phyloP scores from a whole-genome alignment of 2,888 invertebrate species.

The Ochropacha duplaris region DNA sequence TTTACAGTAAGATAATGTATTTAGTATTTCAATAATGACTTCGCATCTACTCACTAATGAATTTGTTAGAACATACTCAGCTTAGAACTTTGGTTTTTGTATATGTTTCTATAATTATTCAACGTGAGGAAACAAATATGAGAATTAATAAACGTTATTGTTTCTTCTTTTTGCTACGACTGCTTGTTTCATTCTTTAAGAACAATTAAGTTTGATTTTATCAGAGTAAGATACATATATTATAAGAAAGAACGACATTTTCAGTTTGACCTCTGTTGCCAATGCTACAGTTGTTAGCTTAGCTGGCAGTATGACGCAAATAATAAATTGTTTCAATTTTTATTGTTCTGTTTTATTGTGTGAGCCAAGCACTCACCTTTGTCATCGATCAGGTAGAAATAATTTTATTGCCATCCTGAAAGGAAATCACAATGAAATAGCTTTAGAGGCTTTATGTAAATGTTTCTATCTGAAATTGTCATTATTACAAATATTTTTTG shows the following conservation, averaged over 20 bases:
- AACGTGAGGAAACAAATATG: neutral
- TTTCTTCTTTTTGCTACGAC: no score
- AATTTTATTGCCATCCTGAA: neutral
- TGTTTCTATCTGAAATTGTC: neutral
- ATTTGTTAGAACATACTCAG: neutral
- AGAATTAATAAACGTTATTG: neutral
- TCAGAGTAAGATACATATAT: no score
- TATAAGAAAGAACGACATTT: neutral
- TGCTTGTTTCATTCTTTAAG: no score
- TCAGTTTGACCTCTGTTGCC: neutral
- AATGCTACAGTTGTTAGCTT: neutral
- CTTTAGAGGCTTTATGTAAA: no score
- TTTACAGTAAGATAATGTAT: slow-evolving; percentile 2
- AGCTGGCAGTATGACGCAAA: neutral
- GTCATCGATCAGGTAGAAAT: neutral
- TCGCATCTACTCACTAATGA: slow-evolving; percentile 6
- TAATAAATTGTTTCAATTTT: neutral
- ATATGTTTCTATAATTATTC: neutral
- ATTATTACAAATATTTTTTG: no score
- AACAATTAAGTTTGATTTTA: no score
- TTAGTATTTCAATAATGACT: slow-evolving; percentile 8
- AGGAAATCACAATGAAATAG: neutral
- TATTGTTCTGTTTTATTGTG: neutral
- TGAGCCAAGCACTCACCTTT: neutral
- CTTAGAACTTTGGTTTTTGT: neutral